Evolutionary conservation across 2,888 invertebrate genomes (phyloP).

Genomic region (Agonopterix heracliana): DNA sequence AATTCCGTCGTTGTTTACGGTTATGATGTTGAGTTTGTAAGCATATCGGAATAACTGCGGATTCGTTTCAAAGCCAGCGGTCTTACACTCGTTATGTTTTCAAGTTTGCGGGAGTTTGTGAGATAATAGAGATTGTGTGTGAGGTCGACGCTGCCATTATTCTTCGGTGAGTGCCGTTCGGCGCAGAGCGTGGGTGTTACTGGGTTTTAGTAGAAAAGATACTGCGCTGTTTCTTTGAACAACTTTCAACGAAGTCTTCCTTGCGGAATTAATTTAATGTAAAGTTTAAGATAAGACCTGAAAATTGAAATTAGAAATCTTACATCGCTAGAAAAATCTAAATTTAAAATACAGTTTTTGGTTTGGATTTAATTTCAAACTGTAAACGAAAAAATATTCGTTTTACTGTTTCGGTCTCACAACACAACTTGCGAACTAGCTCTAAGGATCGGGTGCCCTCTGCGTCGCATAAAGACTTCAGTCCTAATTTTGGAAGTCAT

Average conservation of each 20-base stretch:
- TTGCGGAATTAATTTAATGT: constrained; percentile 13
- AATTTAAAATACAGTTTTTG: no score
- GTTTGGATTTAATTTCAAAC: no score
- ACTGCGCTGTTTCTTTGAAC: constrained; percentile 13
- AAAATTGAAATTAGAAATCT: constrained; percentile 1
- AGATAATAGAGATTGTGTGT: constrained; percentile 40
- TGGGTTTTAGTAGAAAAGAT: constrained; percentile 17
- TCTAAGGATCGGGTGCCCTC: no score
- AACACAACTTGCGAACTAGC: no score
- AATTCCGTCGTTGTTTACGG: constrained; percentile 59
- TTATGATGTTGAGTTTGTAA: constrained; percentile 54
- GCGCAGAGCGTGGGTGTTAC: constrained; percentile 12
- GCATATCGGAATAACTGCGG: constrained; percentile 45
- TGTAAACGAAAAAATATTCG: no score
- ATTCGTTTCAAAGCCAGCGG: constrained; percentile 30
- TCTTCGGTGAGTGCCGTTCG: constrained; percentile 9
- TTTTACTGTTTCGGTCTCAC: no score
- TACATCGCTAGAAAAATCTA: no score
- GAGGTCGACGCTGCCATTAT: constrained; percentile 23
- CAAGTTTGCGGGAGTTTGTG: constrained; percentile 33
- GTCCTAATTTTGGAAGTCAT: no score
- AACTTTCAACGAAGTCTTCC: constrained; percentile 12
- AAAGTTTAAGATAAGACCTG: constrained; percentile 8
- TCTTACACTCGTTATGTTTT: constrained; percentile 32
- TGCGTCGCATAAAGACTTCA: no score